Base-by-base conservation (phyloP, 2,888 invertebrate genomes). In the Limnephilus auricula region DNA sequence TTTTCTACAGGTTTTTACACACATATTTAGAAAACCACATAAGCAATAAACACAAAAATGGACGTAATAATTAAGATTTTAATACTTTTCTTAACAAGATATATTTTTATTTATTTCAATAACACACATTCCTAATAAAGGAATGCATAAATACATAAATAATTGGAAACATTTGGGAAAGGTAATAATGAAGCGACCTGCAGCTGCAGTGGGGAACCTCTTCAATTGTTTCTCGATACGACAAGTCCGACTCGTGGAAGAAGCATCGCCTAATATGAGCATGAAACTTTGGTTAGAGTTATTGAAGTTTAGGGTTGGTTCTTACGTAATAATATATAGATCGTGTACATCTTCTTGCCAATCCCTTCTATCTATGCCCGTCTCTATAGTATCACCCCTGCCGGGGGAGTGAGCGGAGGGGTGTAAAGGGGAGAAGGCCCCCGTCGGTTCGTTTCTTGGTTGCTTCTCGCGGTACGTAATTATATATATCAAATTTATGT, bases 401-500 rank as follows among this genome's bases (percentile, higher is more conserved):
- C 34, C 18, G 31, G 86, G 30, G 2, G n/a, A 15, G 34, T 1
- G 89, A 45, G 91, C 30, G 84, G 79, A 79, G 85, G 79, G 32
- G 84, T 37, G 40, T 25, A 40, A 31, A 18, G 87, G 82, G 90
- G 79, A 40, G 82, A 65, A 30, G 89, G 65, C 78, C 90, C 37
- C 92, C 91, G 80, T 92, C 90, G 92, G 92, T 91, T 92, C 92
- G 92, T 92, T 92, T 90, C 92, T 92, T 82, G 92, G 92, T 92
- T 91, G 92, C 92, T 91, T 82, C 91, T 91, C 93, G 92, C 93
- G 91, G 91, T 93, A 93, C 92, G 92, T 93, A 93, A 93, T 93
- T 93, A 93, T 93, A 93, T 93, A 92, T 93, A 93, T 93, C 93
- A 93, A 93, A 93, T 93, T 93, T 93, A 93, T 93, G 93, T 93